Evolutionary conservation across 2,797 vertebrate genomes (phyloP).

Genomic region (Echeneis naucrates): DNA sequence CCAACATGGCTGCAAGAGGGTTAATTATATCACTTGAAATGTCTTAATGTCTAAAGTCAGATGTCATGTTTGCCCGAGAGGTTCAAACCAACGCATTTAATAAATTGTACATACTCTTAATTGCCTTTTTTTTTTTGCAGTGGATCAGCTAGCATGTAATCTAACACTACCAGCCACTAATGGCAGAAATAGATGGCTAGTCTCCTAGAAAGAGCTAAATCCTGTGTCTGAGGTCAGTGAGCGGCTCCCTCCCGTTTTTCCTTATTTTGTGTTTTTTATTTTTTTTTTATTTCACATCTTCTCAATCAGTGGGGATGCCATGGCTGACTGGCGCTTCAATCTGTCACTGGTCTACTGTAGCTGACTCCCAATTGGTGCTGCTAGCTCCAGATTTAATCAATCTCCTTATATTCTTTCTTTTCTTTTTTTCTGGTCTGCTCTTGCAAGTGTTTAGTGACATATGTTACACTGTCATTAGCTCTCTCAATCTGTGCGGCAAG

Average conservation of each 20-base stretch:
- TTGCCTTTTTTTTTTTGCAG: no score
- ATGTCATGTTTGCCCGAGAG: neutral
- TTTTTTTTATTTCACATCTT: slow-evolving; percentile 11
- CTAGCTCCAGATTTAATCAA: slow-evolving; percentile 36
- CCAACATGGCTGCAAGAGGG: neutral
- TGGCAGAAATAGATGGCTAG: neutral
- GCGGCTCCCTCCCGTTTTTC: neutral
- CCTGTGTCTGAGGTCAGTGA: neutral
- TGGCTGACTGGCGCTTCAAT: slow-evolving; percentile 11
- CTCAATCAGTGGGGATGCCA: slow-evolving; percentile 6
- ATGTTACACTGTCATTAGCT: slow-evolving; percentile 1
- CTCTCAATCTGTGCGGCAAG: neutral
- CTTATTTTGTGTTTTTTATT: neutral
- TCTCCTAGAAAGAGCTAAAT: neutral
- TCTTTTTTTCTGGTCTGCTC: slow-evolving; percentile 1
- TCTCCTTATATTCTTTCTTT: neutral
- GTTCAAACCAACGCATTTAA: neutral
- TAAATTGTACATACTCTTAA: neutral
- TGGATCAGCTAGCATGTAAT: neutral
- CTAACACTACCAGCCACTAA: neutral
- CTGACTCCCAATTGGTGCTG: slow-evolving; percentile 40
- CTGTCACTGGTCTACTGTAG: slow-evolving; percentile 36
- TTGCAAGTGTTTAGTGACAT: slow-evolving; percentile 4
- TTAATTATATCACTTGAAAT: neutral
- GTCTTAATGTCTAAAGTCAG: neutral